phyloP scores from a whole-genome alignment of 2,797 vertebrate genomes.

The Acipenser ruthenus region DNA sequence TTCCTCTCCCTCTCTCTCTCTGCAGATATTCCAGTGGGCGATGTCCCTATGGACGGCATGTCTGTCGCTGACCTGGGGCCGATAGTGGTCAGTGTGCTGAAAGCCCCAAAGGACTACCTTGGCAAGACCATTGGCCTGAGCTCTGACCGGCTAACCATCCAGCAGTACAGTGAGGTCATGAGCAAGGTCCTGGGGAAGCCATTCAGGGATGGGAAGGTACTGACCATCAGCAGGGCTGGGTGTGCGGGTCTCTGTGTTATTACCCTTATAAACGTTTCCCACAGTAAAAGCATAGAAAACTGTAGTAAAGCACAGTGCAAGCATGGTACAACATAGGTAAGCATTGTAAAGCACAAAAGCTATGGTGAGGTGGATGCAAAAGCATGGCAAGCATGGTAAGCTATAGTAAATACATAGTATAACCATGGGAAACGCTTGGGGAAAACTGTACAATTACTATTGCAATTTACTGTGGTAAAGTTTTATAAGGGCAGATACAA shows the following conservation, averaged over 20 bases:
- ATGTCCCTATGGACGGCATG: constrained; percentile 11
- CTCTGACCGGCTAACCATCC: constrained; percentile 6
- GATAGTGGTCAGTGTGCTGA: constrained; percentile 5
- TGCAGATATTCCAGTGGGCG: constrained; percentile 3
- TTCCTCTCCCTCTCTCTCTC: neutral
- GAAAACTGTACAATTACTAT: too few relatives aligned
- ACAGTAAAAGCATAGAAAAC: too few relatives aligned
- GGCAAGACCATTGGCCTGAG: constrained; percentile 15
- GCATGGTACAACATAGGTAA: too few relatives aligned
- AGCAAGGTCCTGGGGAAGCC: constrained; percentile 4
- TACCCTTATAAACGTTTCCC: too few relatives aligned
- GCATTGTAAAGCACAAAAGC: too few relatives aligned
- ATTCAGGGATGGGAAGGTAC: constrained; percentile 7
- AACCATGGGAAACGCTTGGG: too few relatives aligned
- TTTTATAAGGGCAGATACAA: too few relatives aligned
- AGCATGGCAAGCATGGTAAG: too few relatives aligned
- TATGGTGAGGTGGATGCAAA: too few relatives aligned
- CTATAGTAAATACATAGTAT: too few relatives aligned
- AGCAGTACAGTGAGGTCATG: constrained; percentile 8
- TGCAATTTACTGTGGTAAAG: too few relatives aligned
- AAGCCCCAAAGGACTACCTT: constrained; percentile 1
- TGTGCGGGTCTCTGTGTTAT: neutral
- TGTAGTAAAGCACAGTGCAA: too few relatives aligned
- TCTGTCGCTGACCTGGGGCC: constrained; percentile 5
- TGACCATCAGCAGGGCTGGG: neutral